Evolutionary conservation across 1,140 invertebrate genomes (phyloP), one percentile per base, ranked within the genome.

Genomic region (Ceratosolen fusciceps): DNA sequence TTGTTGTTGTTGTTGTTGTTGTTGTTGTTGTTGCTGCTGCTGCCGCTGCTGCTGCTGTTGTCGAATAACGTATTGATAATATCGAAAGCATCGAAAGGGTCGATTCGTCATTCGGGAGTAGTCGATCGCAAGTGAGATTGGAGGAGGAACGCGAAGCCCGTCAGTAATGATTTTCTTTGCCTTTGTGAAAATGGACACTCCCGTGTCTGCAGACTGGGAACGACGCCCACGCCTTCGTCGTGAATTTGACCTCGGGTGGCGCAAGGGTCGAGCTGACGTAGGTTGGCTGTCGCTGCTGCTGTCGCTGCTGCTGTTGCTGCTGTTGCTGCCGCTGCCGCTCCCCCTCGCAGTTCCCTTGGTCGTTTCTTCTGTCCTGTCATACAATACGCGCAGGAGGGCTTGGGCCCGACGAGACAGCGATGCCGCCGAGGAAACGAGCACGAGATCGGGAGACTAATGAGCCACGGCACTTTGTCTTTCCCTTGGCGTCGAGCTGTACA

Each of bases 351-450:
- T n/a, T n/a, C n/a, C n/a, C n/a, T 14, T 74, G 16, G 37, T 24
- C 49, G 9, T 56, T 54, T 49, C 49, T 31, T 72, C 34, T 60
- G 1, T 1, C 34, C 9, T 39, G 16, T 21, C 21, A 9, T 47
- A 26, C 10, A 58, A 49, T 29, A 9, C 8, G 47, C 34, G 31
- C 16, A 14, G 14, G 65, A 43, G 60, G 24, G 39, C 47, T 24
- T 58, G 47, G 34, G 8, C 19, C 34, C 8, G 75, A 26, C 26
- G 67, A 62, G 49, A 78, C 71, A 62, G 52, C 76, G 54, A 62
- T 72, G 76, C 62, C 76, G 54, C 62, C 71, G 72, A 78, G 56
- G 34, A 24, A 39, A 78, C 29, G 52, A 56, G 19, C 26, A 8
- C 29, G 24, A 10, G 49, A 24, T 0, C 21, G 37, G 8, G 52